These are phyloP conservation scores for Onchidella celtica DNA, from an alignment of 2,888 invertebrate species.

Conservation along the genomic window DNA sequence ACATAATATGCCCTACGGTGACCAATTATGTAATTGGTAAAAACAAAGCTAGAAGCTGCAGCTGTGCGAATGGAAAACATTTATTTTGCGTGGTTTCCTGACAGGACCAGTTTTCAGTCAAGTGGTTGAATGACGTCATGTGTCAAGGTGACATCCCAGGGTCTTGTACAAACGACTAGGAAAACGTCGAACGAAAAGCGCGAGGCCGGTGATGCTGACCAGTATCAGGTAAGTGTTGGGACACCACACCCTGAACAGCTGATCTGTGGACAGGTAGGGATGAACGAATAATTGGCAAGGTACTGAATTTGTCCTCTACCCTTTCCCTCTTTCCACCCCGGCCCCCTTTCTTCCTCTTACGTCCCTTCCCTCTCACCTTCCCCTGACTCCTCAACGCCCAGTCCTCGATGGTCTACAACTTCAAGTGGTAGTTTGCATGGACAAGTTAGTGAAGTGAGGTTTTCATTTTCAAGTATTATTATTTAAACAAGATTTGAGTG, in stretches of 20 bases:
- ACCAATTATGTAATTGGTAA: too few species aligned
- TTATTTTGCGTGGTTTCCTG: too few species aligned
- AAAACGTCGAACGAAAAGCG: conserved; percentile 7
- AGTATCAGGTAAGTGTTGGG: conserved; percentile 19
- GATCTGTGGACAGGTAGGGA: background rate
- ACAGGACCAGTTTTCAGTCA: background rate
- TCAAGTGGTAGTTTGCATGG: too few species aligned
- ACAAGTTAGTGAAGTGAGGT: too few species aligned
- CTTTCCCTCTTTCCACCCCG: background rate
- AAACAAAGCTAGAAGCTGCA: too few species aligned
- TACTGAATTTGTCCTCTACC: background rate
- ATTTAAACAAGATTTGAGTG: too few species aligned
- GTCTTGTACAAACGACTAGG: background rate
- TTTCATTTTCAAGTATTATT: too few species aligned
- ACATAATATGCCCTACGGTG: too few species aligned
- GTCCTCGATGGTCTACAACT: background rate
- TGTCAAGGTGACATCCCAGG: too few species aligned
- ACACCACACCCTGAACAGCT: conserved; percentile 8
- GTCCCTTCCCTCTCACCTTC: background rate
- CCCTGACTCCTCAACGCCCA: background rate
- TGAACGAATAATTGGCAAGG: background rate
- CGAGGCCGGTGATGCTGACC: conserved; percentile 2
- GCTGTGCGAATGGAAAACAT: too few species aligned
- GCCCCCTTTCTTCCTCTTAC: conserved; percentile 26
- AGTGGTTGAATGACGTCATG: background rate